Evolutionary conservation across 2,797 vertebrate genomes (phyloP).

Genomic region (Kryptopterus vitreolus): DNA sequence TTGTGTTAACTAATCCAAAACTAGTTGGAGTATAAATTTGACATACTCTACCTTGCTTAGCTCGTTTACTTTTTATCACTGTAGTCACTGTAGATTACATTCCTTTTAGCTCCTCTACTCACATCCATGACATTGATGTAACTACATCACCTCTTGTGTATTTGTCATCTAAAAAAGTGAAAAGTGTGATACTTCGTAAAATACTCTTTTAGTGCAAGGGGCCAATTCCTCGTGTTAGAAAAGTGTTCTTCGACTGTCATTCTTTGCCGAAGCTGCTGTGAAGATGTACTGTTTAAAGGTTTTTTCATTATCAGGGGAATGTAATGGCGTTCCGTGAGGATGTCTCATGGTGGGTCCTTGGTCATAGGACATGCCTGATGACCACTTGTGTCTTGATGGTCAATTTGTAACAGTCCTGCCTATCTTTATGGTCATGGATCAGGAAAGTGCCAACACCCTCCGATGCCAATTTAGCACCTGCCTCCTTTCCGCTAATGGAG

Average conservation of each 20-base stretch:
- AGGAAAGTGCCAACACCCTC: conserved; percentile 89
- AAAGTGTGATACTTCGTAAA: conserved; percentile 91
- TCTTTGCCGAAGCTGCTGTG: conserved; percentile 91
- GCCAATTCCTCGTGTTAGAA: conserved; percentile 83
- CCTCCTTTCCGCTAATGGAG: conserved; percentile 87
- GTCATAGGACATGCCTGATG: conserved; percentile 86
- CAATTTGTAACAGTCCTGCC: conserved; percentile 91
- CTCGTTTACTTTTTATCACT: conserved; percentile 13
- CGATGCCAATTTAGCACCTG: conserved; percentile 82
- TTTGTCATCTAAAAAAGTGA: conserved; percentile 79
- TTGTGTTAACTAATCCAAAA: conserved; percentile 25
- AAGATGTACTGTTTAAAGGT: conserved; percentile 85
- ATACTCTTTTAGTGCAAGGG: conserved; percentile 88
- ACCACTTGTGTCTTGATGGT: conserved; percentile 90
- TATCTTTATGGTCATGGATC: conserved; percentile 93
- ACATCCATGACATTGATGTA: conserved; percentile 48
- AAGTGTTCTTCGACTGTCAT: conserved; percentile 92
- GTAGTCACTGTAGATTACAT: not conserved
- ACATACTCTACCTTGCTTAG: conserved; percentile 13
- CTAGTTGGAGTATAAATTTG: not conserved
- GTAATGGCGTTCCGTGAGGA: conserved; percentile 87
- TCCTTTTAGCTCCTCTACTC: conserved; percentile 29
- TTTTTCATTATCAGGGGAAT: conserved; percentile 87
- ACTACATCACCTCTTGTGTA: not conserved
- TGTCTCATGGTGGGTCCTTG: conserved; percentile 80